Base-by-base conservation (phyloP, 1,140 invertebrate genomes). In the Pseudomyrmex pallidus region DNA sequence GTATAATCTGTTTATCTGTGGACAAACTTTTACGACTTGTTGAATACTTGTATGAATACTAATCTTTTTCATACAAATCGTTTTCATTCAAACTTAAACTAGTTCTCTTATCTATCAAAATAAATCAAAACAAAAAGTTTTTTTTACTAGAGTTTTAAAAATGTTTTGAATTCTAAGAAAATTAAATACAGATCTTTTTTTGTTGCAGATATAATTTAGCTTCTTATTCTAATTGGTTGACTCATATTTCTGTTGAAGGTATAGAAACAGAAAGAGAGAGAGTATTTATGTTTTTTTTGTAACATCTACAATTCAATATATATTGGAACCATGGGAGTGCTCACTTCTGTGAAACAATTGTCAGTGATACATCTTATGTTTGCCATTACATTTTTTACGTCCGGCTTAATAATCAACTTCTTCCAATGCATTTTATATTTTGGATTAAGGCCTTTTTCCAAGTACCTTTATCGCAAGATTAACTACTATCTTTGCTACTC, bases 401-500 rank as follows among this genome's bases (percentile, higher is more conserved):
- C 98, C 70, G 98, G 98, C 68, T 91, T 99, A 78, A 96, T 98
- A 86, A 95, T 99, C 70, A 99, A 98, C 95, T 94, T 97, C 82
- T 92, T 97, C 86, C 98, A 98, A 95, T 95, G 95, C 83, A 90
- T 97, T 89, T 95, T 98, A 90, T 98, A 97, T 93, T 93, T 97
- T 88, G 95, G 95, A 78, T 90, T 99, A 48, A 96, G 96, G 91
- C 97, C 96, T 25, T 95, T 97, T 87, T 97, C 96, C 90, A 97
- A 96, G 93, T 92, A 94, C 87, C 93, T 97, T 54, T 99, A 97
- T 93, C 96, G 98, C 90, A 97, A 98, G 94, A 95, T 99, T 66
- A 98, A 98, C 94, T 98, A 98, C 93, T 98, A 98, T 94, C 94
- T 99, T 77, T 97, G 97, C 85, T 99, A 98, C 91, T 97, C 97